Base-by-base conservation (phyloP, 2,797 vertebrate species). In the Syngnathus acus region DNA sequence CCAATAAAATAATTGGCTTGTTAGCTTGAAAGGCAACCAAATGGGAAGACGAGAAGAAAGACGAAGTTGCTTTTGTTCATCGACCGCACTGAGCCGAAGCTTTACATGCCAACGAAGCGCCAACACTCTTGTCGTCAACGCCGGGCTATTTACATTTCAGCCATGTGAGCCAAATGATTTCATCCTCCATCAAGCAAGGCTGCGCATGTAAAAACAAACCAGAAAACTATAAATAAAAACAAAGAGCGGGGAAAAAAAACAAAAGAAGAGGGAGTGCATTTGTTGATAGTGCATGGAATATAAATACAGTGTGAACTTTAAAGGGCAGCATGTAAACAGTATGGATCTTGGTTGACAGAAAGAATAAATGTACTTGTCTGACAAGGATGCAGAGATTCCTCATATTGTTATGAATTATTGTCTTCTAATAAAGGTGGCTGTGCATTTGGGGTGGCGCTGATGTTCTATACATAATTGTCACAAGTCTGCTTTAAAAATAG, bases 281-380 rank as follows among this genome's bases (percentile, higher is more conserved):
- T 62, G 21, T 62, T 62, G 60, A 62, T 42, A 45, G 40, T 62
- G 21, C 60, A 26, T 23, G n/a, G 40, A 45, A 62, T 62, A 45
- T 68, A 42, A 43, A 26, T 51, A 45, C 21, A 23, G 6, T 13
- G 60, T 62, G 42, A 62, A 62, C 60, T 62, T 62, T 62, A 62
- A 62, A 62, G 45, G 63, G 63, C 63, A 64, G 16, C 45, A 53
- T 51, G 63, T 62, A 62, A 23, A 62, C 60, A 62, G 37, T 62
- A 62, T 62, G 42, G 60, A 45, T 62, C 60, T 62, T 45, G 21
- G 50, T 26, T 43, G 51, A 37, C 48, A 37, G 8, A 63, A 50
- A 55, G 61, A 68, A 40, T 21, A 11, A 23, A 62, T 62, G 40
- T 26, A 45, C n/a, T 14, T 62, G 60, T 45, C 60, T 26, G 42